phyloP scores from a whole-genome alignment of 2,113 vertebrate genomes.

The Etheostoma cragini region DNA sequence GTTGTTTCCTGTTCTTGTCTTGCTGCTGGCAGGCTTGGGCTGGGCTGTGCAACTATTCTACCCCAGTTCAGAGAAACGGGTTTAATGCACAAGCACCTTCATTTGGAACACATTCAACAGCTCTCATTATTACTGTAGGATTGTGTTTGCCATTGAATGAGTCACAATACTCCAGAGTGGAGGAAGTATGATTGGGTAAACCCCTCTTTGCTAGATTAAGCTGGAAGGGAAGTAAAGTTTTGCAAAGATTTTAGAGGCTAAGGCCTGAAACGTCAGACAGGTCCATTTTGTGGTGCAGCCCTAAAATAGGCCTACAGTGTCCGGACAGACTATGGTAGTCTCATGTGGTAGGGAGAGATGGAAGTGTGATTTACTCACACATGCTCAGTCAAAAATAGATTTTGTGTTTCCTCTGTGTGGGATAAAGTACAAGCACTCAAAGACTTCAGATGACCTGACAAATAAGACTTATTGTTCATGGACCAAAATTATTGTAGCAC shows the following conservation, averaged over 20 bases:
- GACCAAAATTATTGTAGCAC: slow-evolving; percentile 32
- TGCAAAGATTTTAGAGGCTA: slow-evolving; percentile 51
- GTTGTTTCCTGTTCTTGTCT: slow-evolving; percentile 36
- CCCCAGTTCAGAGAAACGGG: slow-evolving; percentile 17
- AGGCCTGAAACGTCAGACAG: slow-evolving; percentile 49
- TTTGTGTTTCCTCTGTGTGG: slow-evolving; percentile 70
- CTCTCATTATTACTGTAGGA: slow-evolving; percentile 5
- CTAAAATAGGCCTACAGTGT: slow-evolving; percentile 66
- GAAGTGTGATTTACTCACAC: slow-evolving; percentile 76
- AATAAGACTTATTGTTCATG: slow-evolving; percentile 48
- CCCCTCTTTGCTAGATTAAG: slow-evolving; percentile 48
- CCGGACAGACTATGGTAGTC: slow-evolving; percentile 51
- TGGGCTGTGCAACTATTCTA: slow-evolving; percentile 9
- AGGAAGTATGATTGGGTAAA: slow-evolving; percentile 73
- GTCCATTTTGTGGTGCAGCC: slow-evolving; percentile 59
- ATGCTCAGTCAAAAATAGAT: slow-evolving; percentile 74
- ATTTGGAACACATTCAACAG: slow-evolving; percentile 10
- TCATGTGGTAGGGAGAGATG: slow-evolving; percentile 66
- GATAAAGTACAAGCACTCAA: slow-evolving; percentile 59
- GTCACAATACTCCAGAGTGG: slow-evolving; percentile 42
- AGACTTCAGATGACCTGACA: slow-evolving; percentile 53
- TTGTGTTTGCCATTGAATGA: slow-evolving; percentile 44
- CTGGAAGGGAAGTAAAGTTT: slow-evolving; percentile 61
- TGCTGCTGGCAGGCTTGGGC: not conserved
- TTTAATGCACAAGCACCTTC: slow-evolving; percentile 10